Conservation (phyloP, 2,888 invertebrate species). For the Incurvaria masculella region DNA sequence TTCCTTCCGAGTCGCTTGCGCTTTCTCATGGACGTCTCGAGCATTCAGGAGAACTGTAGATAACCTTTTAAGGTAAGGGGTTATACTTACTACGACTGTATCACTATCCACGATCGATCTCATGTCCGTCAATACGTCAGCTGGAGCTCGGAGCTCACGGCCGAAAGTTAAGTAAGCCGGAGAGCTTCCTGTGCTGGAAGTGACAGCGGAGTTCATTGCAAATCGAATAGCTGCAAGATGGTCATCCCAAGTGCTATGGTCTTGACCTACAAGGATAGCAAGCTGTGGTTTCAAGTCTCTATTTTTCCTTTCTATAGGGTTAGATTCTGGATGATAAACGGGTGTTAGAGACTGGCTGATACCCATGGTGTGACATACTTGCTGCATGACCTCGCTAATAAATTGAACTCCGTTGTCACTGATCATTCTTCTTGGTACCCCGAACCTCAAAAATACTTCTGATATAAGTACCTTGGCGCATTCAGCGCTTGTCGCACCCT, state of each 20-base stretch:
- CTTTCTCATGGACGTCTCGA: no score
- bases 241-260: no score
- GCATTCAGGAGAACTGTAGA: neutral
- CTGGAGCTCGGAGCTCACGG: slow-evolving; percentile 11
- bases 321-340: slow-evolving; percentile 24
- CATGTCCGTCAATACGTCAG: neutral
- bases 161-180: slow-evolving; percentile 15
- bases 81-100: neutral
- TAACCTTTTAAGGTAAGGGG: neutral
- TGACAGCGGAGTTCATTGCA: no score
- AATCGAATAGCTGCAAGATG: no score
- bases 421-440: slow-evolving; percentile 19
- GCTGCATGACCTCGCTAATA: slow-evolving; percentile 22
- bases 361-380: slow-evolving; percentile 12
- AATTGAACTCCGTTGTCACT: slow-evolving; percentile 25
- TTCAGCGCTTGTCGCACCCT: slow-evolving; percentile 7
- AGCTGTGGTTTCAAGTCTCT: slow-evolving; percentile 18
- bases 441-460: slow-evolving; percentile 16
- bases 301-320: slow-evolving; percentile 21
- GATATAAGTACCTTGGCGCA: slow-evolving; percentile 6
- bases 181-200: slow-evolving; percentile 5
- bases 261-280: slow-evolving; percentile 9
- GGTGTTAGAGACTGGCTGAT: slow-evolving; percentile 17
- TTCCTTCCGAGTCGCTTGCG: neutral
- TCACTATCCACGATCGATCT: neutral